phyloP scores from a whole-genome alignment of 2,888 invertebrate species.

The Drosophila monieri region DNA sequence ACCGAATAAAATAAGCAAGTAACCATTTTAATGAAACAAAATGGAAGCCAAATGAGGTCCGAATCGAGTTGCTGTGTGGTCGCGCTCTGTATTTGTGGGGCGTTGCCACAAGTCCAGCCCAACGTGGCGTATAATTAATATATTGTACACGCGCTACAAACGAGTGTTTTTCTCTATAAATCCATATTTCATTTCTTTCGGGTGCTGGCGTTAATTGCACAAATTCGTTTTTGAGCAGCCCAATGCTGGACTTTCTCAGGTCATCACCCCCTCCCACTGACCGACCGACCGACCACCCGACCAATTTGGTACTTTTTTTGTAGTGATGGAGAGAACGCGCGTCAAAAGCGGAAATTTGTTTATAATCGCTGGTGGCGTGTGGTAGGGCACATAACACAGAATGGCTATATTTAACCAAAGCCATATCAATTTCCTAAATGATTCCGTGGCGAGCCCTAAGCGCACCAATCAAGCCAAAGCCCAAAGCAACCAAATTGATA shows the following conservation, averaged over 20 bases:
- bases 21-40: slow-evolving; percentile 60
- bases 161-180: slow-evolving; percentile 27
- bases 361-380: slow-evolving; percentile 74
- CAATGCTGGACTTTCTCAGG: slow-evolving; percentile 63
- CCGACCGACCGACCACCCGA: slow-evolving; percentile 4
- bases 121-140: slow-evolving; percentile 79
- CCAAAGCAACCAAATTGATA: slow-evolving; percentile 74
- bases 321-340: slow-evolving; percentile 48
- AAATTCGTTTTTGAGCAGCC: slow-evolving; percentile 75
- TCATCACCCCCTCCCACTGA: slow-evolving; percentile 13
- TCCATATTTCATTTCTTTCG: slow-evolving; percentile 34
- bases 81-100: slow-evolving; percentile 37
- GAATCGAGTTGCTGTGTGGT: slow-evolving; percentile 8
- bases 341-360: slow-evolving; percentile 80
- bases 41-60: slow-evolving; percentile 45
- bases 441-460: slow-evolving; percentile 57
- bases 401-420: slow-evolving; percentile 47
- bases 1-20: slow-evolving; percentile 43
- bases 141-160: slow-evolving; percentile 64
- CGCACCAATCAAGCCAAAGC: slow-evolving; percentile 64
- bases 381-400: slow-evolving; percentile 41
- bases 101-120: slow-evolving; percentile 45
- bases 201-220: slow-evolving; percentile 71
- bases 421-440: slow-evolving; percentile 74
- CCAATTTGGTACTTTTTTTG: slow-evolving; percentile 24